A percentile compares a stretch with the other conserved stretches of the same genome.
Evolutionary conservation across 2,113 vertebrate genomes (phyloP).

Genomic region (Siphamia tubifer): DNA sequence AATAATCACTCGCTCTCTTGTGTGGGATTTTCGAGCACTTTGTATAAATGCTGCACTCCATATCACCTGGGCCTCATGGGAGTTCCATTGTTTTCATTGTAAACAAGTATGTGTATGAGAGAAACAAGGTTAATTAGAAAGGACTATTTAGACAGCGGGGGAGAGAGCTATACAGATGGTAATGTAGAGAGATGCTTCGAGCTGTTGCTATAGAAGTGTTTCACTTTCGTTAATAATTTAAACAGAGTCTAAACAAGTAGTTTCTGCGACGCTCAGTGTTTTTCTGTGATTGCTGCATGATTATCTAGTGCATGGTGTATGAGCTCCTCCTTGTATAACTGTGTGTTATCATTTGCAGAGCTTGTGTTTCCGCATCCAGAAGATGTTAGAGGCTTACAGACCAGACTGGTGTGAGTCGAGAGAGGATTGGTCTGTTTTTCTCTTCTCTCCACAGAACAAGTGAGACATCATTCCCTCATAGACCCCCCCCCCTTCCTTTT

Average conservation of each 20-base stretch:
- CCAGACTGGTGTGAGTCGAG: constrained; percentile 91
- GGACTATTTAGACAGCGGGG: constrained; percentile 57
- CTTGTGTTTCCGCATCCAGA: constrained; percentile 93
- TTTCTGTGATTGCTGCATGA: not conserved
- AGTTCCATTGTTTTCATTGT: constrained; percentile 57
- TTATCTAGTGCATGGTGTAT: not conserved
- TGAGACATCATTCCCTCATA: constrained; percentile 48
- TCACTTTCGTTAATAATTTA: constrained; percentile 61
- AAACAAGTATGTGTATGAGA: constrained; percentile 60
- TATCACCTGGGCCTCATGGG: constrained; percentile 50
- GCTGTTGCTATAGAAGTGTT: constrained; percentile 50
- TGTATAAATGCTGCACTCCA: constrained; percentile 32
- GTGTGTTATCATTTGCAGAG: constrained; percentile 77
- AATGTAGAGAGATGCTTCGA: constrained; percentile 44
- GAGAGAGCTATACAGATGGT: constrained; percentile 55
- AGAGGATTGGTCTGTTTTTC: constrained; percentile 92
- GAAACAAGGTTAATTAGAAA: constrained; percentile 72
- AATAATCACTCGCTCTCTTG: constrained; percentile 31
- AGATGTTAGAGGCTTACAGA: constrained; percentile 96
- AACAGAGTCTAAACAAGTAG: constrained; percentile 5
- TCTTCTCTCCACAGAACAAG: constrained; percentile 97
- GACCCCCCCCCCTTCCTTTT: not conserved
- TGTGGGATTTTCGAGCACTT: constrained; percentile 36
- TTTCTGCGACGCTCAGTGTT: not conserved
- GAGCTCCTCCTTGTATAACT: not conserved